A percentile compares a stretch with the other conserved stretches of the same genome.
Conservation (phyloP, 2,888 invertebrate genomes). For the Eilema sororculum region DNA sequence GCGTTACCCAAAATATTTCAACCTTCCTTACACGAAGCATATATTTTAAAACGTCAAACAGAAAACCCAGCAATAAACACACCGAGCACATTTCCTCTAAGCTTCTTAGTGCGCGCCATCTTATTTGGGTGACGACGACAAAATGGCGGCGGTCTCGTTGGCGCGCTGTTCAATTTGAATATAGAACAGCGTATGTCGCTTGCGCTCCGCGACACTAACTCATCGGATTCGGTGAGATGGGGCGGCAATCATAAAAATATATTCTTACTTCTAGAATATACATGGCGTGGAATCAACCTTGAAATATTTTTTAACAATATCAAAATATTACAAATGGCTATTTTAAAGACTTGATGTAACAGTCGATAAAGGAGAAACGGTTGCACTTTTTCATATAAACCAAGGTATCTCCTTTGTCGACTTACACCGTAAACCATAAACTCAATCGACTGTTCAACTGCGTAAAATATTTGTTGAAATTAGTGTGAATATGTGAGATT, state of each 20-base stretch:
- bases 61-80: conserved; percentile 58
- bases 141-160: conserved; percentile 80
- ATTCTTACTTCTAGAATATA: conserved; percentile 71
- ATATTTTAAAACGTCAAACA: conserved; percentile 62
- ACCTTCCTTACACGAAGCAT: conserved; percentile 35
- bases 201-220: conserved; percentile 82
- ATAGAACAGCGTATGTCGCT: conserved; percentile 86
- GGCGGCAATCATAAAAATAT: conserved; percentile 84
- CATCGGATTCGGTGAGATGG: conserved; percentile 85
- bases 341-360: too few relatives aligned
- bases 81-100: conserved; percentile 69
- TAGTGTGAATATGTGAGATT: too few relatives aligned
- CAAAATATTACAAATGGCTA: too few relatives aligned
- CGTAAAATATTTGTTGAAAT: too few relatives aligned
- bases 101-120: conserved; percentile 77
- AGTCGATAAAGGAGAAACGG: too few relatives aligned
- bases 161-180: conserved; percentile 84
- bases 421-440: too few relatives aligned
- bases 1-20: conserved; percentile 9
- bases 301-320: background rate
- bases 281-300: conserved; percentile 39
- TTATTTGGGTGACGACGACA: conserved; percentile 76
- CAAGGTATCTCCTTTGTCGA: too few relatives aligned
- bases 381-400: too few relatives aligned
- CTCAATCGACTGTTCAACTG: too few relatives aligned